Evolutionary conservation across 2,113 vertebrate species (phyloP).

Genomic region (Notechis scutatus): DNA sequence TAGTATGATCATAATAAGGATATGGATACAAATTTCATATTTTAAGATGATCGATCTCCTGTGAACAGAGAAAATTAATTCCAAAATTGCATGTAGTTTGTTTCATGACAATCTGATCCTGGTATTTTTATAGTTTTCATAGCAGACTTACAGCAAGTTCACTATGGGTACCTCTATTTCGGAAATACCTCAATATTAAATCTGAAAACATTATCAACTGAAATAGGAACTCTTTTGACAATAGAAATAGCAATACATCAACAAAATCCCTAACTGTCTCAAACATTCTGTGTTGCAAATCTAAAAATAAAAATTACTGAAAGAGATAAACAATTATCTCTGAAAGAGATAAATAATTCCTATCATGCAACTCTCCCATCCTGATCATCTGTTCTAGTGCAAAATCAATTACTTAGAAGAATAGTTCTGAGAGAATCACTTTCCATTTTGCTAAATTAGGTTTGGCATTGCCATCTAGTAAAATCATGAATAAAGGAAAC

Average conservation of each 20-base stretch:
- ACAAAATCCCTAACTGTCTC: not conserved
- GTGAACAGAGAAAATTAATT: not conserved
- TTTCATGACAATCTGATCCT: not conserved
- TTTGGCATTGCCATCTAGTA: not conserved
- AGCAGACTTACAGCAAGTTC: not conserved
- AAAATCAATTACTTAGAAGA: not conserved
- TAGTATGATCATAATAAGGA: not conserved
- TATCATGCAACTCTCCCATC: not conserved
- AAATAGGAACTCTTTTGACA: not conserved
- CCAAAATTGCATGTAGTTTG: not conserved
- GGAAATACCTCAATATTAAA: not conserved
- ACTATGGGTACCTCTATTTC: not conserved
- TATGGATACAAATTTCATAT: not conserved
- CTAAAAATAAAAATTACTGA: not conserved
- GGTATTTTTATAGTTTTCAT: not conserved
- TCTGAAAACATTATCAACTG: not conserved
- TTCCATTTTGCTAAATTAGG: not conserved
- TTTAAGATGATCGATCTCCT: not conserved
- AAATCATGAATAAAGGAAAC: not conserved
- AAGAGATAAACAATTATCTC: not conserved
- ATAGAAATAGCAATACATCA: not conserved
- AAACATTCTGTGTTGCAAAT: not conserved
- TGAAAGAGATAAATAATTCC: not conserved
- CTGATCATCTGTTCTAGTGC: not conserved
- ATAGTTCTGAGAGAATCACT: not conserved